These are phyloP conservation scores for Drosophila nannoptera DNA, from an alignment of 1,140 invertebrate species.

Conservation along the genomic window DNA sequence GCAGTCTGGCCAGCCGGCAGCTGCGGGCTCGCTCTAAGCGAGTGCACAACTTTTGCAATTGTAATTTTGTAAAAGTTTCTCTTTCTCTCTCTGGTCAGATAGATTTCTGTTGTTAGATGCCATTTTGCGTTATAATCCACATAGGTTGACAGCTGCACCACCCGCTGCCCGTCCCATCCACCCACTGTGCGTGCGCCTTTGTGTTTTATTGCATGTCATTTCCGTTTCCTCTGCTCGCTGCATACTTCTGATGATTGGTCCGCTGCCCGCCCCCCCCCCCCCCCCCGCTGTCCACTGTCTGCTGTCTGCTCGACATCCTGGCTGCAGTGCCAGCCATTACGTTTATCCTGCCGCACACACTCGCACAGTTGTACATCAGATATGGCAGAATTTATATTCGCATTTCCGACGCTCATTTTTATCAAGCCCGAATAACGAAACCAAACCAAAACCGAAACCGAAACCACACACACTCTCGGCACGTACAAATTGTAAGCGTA, in stretches of 20 bases:
- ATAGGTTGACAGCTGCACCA: constrained; percentile 13
- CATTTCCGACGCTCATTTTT: constrained; percentile 76
- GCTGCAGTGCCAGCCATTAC: constrained; percentile 66
- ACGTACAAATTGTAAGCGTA: constrained; percentile 69
- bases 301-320: constrained; percentile 66
- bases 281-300: constrained; percentile 20
- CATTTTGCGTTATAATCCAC: constrained; percentile 74
- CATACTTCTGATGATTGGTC: constrained; percentile 76
- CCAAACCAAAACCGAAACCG: constrained; percentile 57
- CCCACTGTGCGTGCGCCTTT: constrained; percentile 60
- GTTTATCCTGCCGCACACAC: constrained; percentile 57
- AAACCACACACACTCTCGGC: constrained; percentile 34
- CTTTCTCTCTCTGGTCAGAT: constrained; percentile 56
- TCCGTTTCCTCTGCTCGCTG: constrained; percentile 65
- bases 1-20: constrained; percentile 16
- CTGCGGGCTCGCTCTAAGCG: constrained; percentile 25
- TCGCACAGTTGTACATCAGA: constrained; percentile 71
- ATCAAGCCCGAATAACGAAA: constrained; percentile 58
- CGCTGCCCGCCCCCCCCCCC: constrained; percentile 39
- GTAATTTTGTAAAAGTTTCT: constrained; percentile 71
- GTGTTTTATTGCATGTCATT: constrained; percentile 79
- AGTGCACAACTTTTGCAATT: constrained; percentile 71
- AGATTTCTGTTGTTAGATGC: constrained; percentile 73
- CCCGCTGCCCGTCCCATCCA: background rate
- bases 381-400: constrained; percentile 76